A percentile compares a stretch with the other conserved stretches of the same genome.
Evolutionary conservation across 2,888 invertebrate species (phyloP).

Genomic region (Ophioninae sp.): DNA sequence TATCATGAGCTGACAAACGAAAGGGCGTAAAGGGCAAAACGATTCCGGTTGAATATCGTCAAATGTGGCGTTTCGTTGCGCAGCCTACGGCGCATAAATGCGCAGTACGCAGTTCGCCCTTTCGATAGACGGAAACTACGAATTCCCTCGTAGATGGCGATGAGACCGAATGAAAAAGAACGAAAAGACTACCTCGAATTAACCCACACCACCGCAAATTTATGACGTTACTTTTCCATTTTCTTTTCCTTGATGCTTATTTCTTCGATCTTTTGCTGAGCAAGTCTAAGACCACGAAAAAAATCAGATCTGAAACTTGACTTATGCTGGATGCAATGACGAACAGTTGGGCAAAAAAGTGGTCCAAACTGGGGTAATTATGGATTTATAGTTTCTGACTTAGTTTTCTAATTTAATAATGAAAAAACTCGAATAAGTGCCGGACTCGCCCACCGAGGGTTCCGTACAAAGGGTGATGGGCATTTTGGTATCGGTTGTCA

Average conservation of each 20-base stretch:
- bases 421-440: no score
- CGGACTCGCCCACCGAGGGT: no score
- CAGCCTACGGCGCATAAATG: conserved; percentile 12
- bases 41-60: not conserved
- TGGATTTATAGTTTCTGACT: no score
- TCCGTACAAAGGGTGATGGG: no score
- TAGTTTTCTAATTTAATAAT: no score
- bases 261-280: not conserved
- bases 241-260: conserved; percentile 2
- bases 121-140: conserved; percentile 57
- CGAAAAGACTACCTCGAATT: conserved; percentile 53
- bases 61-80: not conserved
- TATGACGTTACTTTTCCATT: conserved; percentile 31
- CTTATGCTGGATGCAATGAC: not conserved
- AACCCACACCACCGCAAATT: conserved; percentile 43
- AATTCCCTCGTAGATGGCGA: conserved; percentile 55
- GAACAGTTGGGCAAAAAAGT: no score
- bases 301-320: conserved; percentile 21
- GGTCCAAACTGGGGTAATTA: no score
- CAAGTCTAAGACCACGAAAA: not conserved
- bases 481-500: no score
- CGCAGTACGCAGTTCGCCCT: conserved; percentile 18
- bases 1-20: not conserved
- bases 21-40: conserved; percentile 5
- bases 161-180: conserved; percentile 59